Conservation (phyloP, 2,113 vertebrate genomes). For the Hydrochoerus hydrochaeris region DNA sequence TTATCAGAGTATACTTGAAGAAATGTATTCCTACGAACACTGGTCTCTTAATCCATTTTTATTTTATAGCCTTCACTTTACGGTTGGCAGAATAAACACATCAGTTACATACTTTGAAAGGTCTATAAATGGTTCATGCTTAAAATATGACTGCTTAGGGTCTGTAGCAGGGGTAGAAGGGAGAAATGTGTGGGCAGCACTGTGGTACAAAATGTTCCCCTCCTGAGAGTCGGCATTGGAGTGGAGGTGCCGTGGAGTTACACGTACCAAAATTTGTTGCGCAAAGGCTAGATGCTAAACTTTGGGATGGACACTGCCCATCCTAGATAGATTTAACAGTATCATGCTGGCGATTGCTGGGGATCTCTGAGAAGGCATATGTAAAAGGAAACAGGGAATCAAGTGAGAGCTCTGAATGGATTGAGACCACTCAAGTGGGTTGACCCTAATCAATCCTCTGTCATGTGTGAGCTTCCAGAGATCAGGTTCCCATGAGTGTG, state of each 20-base stretch:
- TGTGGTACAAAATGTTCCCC: not conserved
- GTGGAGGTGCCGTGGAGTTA: no score
- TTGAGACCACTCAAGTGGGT: not conserved
- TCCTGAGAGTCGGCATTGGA: not conserved
- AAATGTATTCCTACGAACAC: not conserved
- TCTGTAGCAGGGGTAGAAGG: not conserved
- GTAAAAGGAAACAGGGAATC: not conserved
- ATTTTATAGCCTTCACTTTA: constrained; percentile 21
- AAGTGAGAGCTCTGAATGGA: not conserved
- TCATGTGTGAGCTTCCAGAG: not conserved
- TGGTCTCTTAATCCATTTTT: constrained; percentile 18
- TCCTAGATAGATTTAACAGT: not conserved
- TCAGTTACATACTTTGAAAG: constrained; percentile 25
- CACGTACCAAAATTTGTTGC: not conserved
- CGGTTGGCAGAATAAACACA: not conserved
- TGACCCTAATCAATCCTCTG: not conserved
- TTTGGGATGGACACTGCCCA: not conserved
- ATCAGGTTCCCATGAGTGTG: constrained; percentile 9
- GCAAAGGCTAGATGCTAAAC: not conserved
- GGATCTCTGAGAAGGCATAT: not conserved
- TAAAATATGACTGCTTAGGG: not conserved
- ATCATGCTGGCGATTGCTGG: not conserved
- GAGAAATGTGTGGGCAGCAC: not conserved
- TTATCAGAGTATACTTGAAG: not conserved
- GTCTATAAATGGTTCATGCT: not conserved